Evolutionary conservation across 2,113 vertebrate species (phyloP), one percentile per base, ranked within the genome.

Genomic region (Podilymbus podiceps): DNA sequence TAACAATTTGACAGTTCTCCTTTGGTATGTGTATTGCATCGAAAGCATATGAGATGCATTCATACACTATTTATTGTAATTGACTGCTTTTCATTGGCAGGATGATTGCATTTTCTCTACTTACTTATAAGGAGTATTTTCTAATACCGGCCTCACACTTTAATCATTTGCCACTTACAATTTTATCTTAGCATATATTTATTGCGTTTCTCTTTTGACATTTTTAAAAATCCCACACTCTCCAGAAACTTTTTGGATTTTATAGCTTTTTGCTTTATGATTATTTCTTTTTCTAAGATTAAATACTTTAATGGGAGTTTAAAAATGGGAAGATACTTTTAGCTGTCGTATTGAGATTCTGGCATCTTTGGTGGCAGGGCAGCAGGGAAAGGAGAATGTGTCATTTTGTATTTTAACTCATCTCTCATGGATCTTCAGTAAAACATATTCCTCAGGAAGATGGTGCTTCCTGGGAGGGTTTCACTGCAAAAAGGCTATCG

Each of bases 391-490:
- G 50, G 33, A 58, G 63, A 14, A 17, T 1, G 1, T 12, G n/a
- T 28, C 22, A 11, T 3, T 44, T 46, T 7, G 8, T 24, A 0
- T 31, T 72, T 11, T 3, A 52, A 23, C 33, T 44, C 5, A 1
- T 31, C 18, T 52, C 50, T 12, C 22, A 0, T 7, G 50, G 52
- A 0, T n/a, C 7, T 24, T 24, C 7, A 7, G 4, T 21, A 13
- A 12, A 5, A 40, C 16, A 11, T 10, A 4, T 8, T 55, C 19
- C 44, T 73, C 2, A 2, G 53, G 22, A 35, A 12, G 17, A 3
- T 3, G 30, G 6, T 16, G 30, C 7, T 40, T 79, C 15, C 79
- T 67, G 76, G 42, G n/a, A 53, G n/a, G 27, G 27, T 9, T 53
- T 68, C 21, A 5, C 75, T 47, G 33, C 15, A 46, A 40, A 46